Conservation (phyloP, 1,140 invertebrate genomes). For the Scylla paramamosain region DNA sequence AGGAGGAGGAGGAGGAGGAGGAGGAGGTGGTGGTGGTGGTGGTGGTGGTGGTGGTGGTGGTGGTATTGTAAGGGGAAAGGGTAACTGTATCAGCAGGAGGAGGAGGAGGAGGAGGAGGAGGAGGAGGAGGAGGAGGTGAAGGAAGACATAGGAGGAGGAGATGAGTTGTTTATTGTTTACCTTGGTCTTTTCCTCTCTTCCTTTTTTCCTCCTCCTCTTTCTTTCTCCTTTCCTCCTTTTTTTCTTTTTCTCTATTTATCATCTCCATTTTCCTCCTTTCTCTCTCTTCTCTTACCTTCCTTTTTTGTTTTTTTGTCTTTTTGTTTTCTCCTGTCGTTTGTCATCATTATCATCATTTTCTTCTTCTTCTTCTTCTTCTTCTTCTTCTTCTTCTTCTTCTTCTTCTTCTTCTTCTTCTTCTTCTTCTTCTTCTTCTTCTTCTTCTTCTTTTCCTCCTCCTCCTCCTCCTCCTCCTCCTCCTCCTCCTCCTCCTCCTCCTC, state of each 20-base stretch:
- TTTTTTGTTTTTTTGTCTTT: background rate
- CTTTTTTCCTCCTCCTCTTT: background rate
- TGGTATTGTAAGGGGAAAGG: background rate
- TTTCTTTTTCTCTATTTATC: background rate
- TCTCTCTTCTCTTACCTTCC: background rate
- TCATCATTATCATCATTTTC: background rate
- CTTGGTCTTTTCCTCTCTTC: background rate
- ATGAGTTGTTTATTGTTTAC: background rate
- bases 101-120: background rate
- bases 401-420: too few relatives aligned
- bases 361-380: background rate
- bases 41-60: background rate
- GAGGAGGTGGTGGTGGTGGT: background rate
- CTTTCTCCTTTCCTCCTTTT: background rate
- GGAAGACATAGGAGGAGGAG: background rate
- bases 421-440: too few relatives aligned
- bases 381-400: too few relatives aligned
- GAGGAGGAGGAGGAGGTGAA: background rate
- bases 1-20: conserved; percentile 42
- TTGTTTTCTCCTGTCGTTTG: background rate
- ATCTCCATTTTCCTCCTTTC: background rate
- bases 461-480: background rate
- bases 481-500: background rate
- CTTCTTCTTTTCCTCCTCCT: background rate
- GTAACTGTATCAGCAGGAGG: background rate